phyloP scores from a whole-genome alignment of 2,888 invertebrate species.

The Hartigia nigra region DNA sequence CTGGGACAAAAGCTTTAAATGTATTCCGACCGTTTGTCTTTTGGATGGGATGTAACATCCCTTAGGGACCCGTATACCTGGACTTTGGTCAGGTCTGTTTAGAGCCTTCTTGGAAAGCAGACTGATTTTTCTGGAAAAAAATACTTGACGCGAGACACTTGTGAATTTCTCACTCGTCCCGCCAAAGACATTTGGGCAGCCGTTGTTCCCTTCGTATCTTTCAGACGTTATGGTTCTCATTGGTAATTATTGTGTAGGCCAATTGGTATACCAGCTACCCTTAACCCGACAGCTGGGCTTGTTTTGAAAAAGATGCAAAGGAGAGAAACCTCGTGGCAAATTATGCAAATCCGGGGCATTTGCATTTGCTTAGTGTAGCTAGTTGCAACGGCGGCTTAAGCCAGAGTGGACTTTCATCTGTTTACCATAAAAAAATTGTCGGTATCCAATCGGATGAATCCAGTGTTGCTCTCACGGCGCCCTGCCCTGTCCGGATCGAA shows the following conservation, averaged over 20 bases:
- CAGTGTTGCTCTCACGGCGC: background rate
- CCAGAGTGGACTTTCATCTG: conserved; percentile 49
- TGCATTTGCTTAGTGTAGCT: conserved; percentile 51
- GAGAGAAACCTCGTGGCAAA: conserved; percentile 49
- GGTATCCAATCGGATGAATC: conserved; percentile 5
- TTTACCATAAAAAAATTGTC: conserved; percentile 46
- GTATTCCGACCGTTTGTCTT: background rate
- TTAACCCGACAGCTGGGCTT: background rate
- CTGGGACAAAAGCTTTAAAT: background rate
- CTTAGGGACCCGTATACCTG: background rate
- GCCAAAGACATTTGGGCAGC: background rate
- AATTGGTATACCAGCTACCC: background rate
- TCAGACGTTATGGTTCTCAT: background rate
- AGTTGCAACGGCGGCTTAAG: conserved; percentile 18
- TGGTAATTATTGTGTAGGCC: background rate
- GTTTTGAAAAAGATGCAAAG: conserved; percentile 27
- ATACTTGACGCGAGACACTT: background rate
- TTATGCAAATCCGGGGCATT: conserved; percentile 53
- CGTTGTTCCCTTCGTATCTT: background rate
- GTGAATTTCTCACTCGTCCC: background rate
- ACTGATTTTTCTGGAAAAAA: background rate
- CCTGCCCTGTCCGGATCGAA: background rate
- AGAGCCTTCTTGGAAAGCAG: background rate
- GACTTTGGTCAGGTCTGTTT: background rate
- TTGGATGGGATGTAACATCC: background rate